Conservation (phyloP, 2,888 invertebrate species). For the Orthosia gothica region DNA sequence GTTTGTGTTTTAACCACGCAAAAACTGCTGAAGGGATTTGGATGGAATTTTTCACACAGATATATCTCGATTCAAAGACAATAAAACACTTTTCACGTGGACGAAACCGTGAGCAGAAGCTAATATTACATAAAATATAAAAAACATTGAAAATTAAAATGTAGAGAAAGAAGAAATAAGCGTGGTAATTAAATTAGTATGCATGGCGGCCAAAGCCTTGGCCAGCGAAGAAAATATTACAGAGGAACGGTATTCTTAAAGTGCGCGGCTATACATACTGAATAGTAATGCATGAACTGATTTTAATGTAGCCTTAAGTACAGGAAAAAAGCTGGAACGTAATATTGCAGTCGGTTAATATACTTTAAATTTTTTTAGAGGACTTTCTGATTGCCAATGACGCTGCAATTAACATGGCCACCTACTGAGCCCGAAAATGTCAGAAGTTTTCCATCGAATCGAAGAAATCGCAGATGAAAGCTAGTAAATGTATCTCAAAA, state of each 20-base stretch:
- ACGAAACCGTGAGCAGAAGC: too few species aligned
- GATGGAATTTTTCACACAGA: too few species aligned
- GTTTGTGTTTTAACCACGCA: too few species aligned
- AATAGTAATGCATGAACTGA: constrained; percentile 20
- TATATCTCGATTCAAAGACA: too few species aligned
- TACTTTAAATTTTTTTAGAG: not conserved
- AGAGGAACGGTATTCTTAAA: constrained; percentile 21
- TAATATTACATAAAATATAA: constrained; percentile 4
- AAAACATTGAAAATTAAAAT: constrained; percentile 20
- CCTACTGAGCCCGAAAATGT: too few species aligned
- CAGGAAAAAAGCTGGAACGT: not conserved
- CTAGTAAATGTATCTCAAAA: too few species aligned
- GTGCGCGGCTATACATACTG: constrained; percentile 27
- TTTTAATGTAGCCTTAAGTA: constrained; percentile 16
- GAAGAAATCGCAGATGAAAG: too few species aligned
- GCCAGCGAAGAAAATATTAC: constrained; percentile 39
- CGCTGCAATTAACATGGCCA: too few species aligned
- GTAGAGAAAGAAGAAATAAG: constrained; percentile 20
- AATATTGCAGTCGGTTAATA: not conserved
- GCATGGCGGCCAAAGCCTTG: constrained; percentile 28
- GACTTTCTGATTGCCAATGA: too few species aligned
- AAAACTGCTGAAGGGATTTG: too few species aligned
- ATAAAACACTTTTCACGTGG: too few species aligned
- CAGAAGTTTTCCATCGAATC: too few species aligned
- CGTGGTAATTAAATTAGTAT: constrained; percentile 43